A percentile compares a stretch with the other conserved stretches of the same genome.
phyloP scores from a whole-genome alignment of 2,797 vertebrate species.

The Lacerta bilineata region DNA sequence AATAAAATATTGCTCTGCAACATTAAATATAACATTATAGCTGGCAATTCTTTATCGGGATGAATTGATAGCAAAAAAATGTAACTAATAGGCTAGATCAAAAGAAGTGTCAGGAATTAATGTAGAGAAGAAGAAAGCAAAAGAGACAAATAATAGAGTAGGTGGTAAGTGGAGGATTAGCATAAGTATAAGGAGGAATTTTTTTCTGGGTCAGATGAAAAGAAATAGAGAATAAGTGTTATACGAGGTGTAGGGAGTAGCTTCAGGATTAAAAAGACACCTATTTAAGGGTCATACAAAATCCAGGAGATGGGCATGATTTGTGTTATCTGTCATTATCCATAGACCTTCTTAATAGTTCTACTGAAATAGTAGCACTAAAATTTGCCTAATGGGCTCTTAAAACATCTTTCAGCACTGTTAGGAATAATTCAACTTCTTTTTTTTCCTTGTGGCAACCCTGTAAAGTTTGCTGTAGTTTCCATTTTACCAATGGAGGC shows the following conservation, averaged over 20 bases:
- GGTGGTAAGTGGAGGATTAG: constrained; percentile 69
- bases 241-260: constrained; percentile 45
- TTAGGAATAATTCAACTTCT: neutral
- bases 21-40: constrained; percentile 63
- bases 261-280: constrained; percentile 55
- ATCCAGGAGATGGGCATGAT: constrained; percentile 11
- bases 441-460: neutral
- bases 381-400: constrained; percentile 42
- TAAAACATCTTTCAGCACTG: neutral
- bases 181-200: constrained; percentile 69
- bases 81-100: constrained; percentile 74
- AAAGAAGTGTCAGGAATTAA: constrained; percentile 65
- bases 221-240: constrained; percentile 66
- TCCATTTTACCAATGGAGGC: neutral
- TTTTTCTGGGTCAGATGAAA: constrained; percentile 71
- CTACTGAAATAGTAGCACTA: constrained; percentile 27
- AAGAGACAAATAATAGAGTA: constrained; percentile 66
- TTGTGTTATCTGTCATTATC: constrained; percentile 52
- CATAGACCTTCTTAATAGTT: constrained; percentile 45
- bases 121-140: constrained; percentile 71
- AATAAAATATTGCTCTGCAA: constrained; percentile 66
- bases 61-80: constrained; percentile 66
- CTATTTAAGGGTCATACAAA: constrained; percentile 54
- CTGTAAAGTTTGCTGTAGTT: neutral
- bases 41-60: constrained; percentile 72